Conservation (phyloP, 2,888 invertebrate genomes). For the Agrilus cyanescens region DNA sequence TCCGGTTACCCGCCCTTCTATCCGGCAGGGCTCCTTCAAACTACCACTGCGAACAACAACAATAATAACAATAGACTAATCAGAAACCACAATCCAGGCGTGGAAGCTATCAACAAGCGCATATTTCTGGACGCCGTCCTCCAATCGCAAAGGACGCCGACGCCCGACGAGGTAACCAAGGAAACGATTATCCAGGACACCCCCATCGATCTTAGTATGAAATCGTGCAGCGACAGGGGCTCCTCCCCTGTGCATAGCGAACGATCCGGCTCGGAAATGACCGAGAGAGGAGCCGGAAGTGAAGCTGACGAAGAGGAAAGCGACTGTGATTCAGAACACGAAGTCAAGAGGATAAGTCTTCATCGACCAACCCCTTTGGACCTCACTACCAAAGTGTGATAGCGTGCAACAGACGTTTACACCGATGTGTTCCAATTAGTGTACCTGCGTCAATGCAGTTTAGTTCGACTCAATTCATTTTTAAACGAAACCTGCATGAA, state of each 20-base stretch:
- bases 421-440: conserved; percentile 24
- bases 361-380: conserved; percentile 44
- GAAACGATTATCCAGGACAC: conserved; percentile 50
- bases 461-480: conserved; percentile 1
- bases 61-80: conserved; percentile 36
- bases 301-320: conserved; percentile 42
- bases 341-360: conserved; percentile 33
- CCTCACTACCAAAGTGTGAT: conserved; percentile 60
- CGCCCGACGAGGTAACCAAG: conserved; percentile 33
- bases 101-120: conserved; percentile 55
- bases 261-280: conserved; percentile 22
- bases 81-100: conserved; percentile 43
- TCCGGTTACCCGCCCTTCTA: conserved; percentile 33
- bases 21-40: conserved; percentile 31
- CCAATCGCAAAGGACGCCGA: conserved; percentile 50
- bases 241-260: conserved; percentile 31
- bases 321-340: conserved; percentile 36
- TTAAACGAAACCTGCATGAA: too few relatives aligned
- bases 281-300: conserved; percentile 28
- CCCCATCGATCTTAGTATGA: conserved; percentile 73
- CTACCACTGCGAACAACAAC: conserved; percentile 23
- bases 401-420: conserved; percentile 9
- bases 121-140: conserved; percentile 65
- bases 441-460: conserved; percentile 22
- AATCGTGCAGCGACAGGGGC: conserved; percentile 45